Base-by-base conservation (phyloP, 2,888 invertebrate species). In the Lacanobia wlatinum region DNA sequence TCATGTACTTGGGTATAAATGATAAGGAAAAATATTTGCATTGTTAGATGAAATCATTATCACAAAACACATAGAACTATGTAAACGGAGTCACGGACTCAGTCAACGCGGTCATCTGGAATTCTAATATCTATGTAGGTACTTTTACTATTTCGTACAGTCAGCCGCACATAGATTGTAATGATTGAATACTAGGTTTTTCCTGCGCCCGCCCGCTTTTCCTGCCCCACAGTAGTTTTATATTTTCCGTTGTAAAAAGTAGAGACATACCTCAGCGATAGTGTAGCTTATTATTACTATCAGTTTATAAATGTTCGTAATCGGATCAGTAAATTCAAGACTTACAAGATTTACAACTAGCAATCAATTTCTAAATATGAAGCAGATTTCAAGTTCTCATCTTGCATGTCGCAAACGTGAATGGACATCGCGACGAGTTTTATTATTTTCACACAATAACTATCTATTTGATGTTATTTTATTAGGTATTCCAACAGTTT, bases 71-170 rank as follows among this genome's bases (percentile, higher is more conserved):
- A 70, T 62, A 62, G n/a, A 53, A 28, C 46, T 62, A 62, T 58
- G 46, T 56, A 70, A 67, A 59, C 77, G 76, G 34, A 38, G 21
- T 18, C 34, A 66, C 18, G 21, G 50, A 52, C 9, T 21, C n/a
- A 76, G 78, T 46, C 50, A 70, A 52, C 48, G 56, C 70, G 75
- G 70, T 77, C 78, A 75, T 70, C 62, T 70, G 38, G 50, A 70
- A 64, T 53, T 64, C 2, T 5, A 34, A 34, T 6, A 34, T 34
- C 34, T 34, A 34, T 3, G 6, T 34, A 34, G 34, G 1, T 38
- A 21, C 5, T 48, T 23, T n/a, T 43, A 43, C 28, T 48, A 34
- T n/a, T 34, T 56, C 10, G 34, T 56, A 56, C 34, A 55, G 16
- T 55, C 16, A 28, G 16, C 53, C 21, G 12, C 23, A 23, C 28